A percentile compares a stretch with the other conserved stretches of the same genome.
These are phyloP conservation scores for Characodon lateralis DNA, from an alignment of 2,797 vertebrate genomes.

Conservation along the genomic window DNA sequence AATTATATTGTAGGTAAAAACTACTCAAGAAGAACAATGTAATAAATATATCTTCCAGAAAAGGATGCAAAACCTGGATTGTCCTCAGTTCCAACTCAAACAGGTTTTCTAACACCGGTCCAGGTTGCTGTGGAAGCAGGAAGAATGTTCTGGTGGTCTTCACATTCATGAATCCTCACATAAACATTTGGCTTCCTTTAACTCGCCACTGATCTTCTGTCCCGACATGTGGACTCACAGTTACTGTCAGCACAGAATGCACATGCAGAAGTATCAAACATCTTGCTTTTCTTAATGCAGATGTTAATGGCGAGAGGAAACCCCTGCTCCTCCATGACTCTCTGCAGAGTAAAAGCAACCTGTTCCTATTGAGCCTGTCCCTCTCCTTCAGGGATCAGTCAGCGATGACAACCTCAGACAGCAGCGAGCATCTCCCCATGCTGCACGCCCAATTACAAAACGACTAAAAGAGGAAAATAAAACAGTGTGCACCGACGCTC, in stretches of 20 bases:
- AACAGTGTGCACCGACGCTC: slow-evolving; percentile 1
- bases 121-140: not conserved
- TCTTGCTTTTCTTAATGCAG: slow-evolving; percentile 5
- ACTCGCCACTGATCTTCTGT: not conserved
- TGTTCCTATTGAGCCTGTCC: not conserved
- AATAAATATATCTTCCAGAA: not conserved
- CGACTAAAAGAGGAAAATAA: slow-evolving; percentile 4
- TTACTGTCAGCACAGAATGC: not conserved
- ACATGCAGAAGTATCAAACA: not conserved
- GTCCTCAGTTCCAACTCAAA: not conserved
- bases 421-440: slow-evolving; percentile 31
- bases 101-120: not conserved
- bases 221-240: not conserved
- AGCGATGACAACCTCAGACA: slow-evolving; percentile 10
- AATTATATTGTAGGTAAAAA: not conserved
- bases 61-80: not conserved
- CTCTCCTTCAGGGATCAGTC: slow-evolving; percentile 29
- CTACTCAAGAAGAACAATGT: too few species aligned
- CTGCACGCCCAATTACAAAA: slow-evolving; percentile 1
- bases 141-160: not conserved
- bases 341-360: not conserved
- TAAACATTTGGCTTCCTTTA: not conserved
- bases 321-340: not conserved
- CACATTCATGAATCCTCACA: not conserved
- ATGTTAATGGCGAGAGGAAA: slow-evolving; percentile 30